Conservation (phyloP, 2,888 invertebrate species). For the Disparrhopalites patrizii region DNA sequence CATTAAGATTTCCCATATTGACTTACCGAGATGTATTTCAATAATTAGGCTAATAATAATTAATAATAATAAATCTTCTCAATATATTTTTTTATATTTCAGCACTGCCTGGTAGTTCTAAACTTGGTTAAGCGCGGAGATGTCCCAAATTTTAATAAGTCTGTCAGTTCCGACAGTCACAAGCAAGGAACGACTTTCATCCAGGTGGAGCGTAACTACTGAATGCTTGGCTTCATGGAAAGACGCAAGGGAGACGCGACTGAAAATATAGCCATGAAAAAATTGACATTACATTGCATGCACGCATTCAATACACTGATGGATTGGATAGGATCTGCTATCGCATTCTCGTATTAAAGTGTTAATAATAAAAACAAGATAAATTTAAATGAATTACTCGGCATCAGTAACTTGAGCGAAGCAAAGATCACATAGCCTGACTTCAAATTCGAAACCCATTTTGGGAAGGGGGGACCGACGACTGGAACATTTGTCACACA, state of each 20-base stretch:
- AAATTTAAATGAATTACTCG: slow-evolving; percentile 60
- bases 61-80: background rate
- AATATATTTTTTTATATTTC: too few relatives aligned
- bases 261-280: slow-evolving; percentile 23
- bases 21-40: too few relatives aligned
- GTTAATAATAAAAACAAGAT: background rate
- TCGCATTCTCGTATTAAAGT: too few relatives aligned
- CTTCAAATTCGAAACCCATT: slow-evolving; percentile 98
- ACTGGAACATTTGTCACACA: slow-evolving; percentile 88
- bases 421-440: slow-evolving; percentile 92
- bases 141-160: slow-evolving; percentile 89
- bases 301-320: too few relatives aligned
- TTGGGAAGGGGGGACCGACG: slow-evolving; percentile 84
- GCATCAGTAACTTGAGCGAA: slow-evolving; percentile 74
- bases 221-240: slow-evolving; percentile 95
- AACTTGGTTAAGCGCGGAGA: slow-evolving; percentile 59
- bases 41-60: too few relatives aligned
- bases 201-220: slow-evolving; percentile 77
- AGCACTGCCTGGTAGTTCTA: background rate
- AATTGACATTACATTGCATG: slow-evolving; percentile 9
- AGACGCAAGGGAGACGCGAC: slow-evolving; percentile 72
- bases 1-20: too few relatives aligned
- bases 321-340: too few relatives aligned
- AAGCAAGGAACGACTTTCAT: slow-evolving; percentile 80
- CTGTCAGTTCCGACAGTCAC: slow-evolving; percentile 93